Evolutionary conservation across 2,888 invertebrate genomes (phyloP).

Genomic region (Oxytorus armatus): DNA sequence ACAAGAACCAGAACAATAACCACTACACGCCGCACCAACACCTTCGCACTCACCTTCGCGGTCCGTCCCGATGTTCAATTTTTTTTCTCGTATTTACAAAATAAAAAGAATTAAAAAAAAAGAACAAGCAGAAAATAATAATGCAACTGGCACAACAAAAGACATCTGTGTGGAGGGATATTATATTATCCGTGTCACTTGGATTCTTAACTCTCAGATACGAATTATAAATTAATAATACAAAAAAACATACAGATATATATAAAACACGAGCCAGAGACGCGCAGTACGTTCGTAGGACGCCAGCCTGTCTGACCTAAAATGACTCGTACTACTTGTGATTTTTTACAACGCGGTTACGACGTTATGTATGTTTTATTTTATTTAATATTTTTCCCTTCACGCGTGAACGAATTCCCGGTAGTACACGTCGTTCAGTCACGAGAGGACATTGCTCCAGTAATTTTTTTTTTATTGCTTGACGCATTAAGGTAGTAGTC

Average conservation of each 20-base stretch:
- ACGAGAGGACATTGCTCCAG: conserved; percentile 33
- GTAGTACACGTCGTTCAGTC: conserved; percentile 25
- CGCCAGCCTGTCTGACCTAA: conserved; percentile 68
- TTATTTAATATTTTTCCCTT: conserved; percentile 20
- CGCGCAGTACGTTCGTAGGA: conserved; percentile 63
- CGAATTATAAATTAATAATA: conserved; percentile 7
- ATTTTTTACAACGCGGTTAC: conserved; percentile 43
- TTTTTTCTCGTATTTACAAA: conserved; percentile 50
- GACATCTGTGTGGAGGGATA: conserved; percentile 18
- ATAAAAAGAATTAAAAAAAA: conserved; percentile 37
- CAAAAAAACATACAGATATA: conserved; percentile 8
- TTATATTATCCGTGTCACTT: conserved; percentile 28
- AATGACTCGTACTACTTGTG: conserved; percentile 56
- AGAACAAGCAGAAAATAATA: conserved; percentile 10
- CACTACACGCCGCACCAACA: conserved; percentile 83
- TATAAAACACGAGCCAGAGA: conserved; percentile 30
- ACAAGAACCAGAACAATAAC: conserved; percentile 83
- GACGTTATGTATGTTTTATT: conserved; percentile 3
- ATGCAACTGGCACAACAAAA: conserved; percentile 41
- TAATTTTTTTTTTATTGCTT: conserved; percentile 38
- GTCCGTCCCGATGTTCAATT: conserved; percentile 80
- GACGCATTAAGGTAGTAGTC: conserved; percentile 4
- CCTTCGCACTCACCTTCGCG: conserved; percentile 84
- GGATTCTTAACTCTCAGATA: conserved; percentile 36
- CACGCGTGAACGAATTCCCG: conserved; percentile 47